Evolutionary conservation across 2,797 vertebrate species (phyloP), one percentile per base, ranked within the genome.

Genomic region (Buceros bicornis): DNA sequence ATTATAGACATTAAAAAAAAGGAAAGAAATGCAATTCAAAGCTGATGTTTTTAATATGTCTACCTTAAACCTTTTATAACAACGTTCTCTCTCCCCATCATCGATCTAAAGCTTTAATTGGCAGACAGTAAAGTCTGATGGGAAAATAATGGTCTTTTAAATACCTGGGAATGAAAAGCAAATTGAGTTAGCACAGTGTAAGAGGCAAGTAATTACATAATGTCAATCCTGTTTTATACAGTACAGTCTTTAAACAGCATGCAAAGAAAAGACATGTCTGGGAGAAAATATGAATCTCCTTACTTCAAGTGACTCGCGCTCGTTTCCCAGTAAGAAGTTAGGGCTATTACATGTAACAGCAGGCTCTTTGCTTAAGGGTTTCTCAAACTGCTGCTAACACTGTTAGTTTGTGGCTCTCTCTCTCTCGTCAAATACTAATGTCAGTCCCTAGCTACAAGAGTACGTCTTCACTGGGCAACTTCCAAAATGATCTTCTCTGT

Each of bases 121-220:
- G 95, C 95, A 98, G 97, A 97, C 96, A 96, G 97, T 97, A 95
- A 98, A 95, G 93, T 97, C 97, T 98, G 97, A 98, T 96, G 97
- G 96, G 95, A 97, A 98, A 97, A 98, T 98, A 98, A 98, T 96
- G 90, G 95, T 97, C 95, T 98, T 97, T 98, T 98, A 98, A 98
- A 98, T 97, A 98, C 89, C 93, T 98, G 96, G 92, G 97, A 98
- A 98, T 97, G 96, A 98, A 98, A 98, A 98, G 96, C 97, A 98
- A 98, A 98, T 98, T 98, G 97, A 98, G 94, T 98, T 98, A 98
- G 96, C 91, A 96, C 94, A 93, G 93, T 97, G 87, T 98, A 98
- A 98, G 97, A 98, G 95, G 96, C 89, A 98, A 97, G 97, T 98
- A 98, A 98, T 98, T 98, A 97, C 91, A 97, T 97, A 97, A 98